These are phyloP conservation scores for Brevipalpus yothersi DNA, from an alignment of 1,140 invertebrate genomes.

Conservation along the genomic window DNA sequence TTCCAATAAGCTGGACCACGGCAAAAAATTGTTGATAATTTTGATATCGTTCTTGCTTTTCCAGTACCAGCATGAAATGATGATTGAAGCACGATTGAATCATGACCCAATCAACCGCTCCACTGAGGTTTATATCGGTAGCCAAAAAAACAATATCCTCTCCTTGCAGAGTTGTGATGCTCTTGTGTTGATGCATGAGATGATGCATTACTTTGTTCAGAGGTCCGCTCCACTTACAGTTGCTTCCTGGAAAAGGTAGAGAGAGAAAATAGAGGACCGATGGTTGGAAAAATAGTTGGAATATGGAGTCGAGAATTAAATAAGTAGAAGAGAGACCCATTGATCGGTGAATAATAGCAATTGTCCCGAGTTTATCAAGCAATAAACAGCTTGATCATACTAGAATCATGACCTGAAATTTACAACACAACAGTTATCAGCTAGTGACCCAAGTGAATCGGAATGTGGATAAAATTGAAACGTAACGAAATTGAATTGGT, in stretches of 20 bases:
- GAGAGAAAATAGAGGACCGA: too few relatives aligned
- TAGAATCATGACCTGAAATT: background rate
- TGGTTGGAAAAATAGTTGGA: too few relatives aligned
- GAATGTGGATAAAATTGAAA: too few relatives aligned
- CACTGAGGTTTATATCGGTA: slow-evolving; percentile 96
- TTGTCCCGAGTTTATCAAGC: background rate
- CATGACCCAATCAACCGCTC: slow-evolving; percentile 99
- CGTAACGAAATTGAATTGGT: too few relatives aligned
- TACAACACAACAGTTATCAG: background rate
- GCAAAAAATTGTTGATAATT: slow-evolving; percentile 98
- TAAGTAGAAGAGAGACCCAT: too few relatives aligned
- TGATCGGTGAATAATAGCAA: too few relatives aligned
- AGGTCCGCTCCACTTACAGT: slow-evolving; percentile 97
- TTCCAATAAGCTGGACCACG: slow-evolving; percentile 95
- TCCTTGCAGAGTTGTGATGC: slow-evolving; percentile 80
- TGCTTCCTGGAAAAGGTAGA: slow-evolving; percentile 35
- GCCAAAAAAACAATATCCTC: slow-evolving; percentile 99
- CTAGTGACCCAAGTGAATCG: too few relatives aligned
- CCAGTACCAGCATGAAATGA: slow-evolving; percentile 95
- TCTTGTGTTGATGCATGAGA: slow-evolving; percentile 90
- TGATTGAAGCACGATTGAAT: slow-evolving; percentile 99
- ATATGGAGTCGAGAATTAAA: too few relatives aligned
- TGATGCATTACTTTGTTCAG: slow-evolving; percentile 92
- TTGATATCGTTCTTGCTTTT: slow-evolving; percentile 96
- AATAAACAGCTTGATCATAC: background rate